These are phyloP conservation scores for Anguilla obscura DNA, from an alignment of 2,797 vertebrate species.

Conservation along the genomic window DNA sequence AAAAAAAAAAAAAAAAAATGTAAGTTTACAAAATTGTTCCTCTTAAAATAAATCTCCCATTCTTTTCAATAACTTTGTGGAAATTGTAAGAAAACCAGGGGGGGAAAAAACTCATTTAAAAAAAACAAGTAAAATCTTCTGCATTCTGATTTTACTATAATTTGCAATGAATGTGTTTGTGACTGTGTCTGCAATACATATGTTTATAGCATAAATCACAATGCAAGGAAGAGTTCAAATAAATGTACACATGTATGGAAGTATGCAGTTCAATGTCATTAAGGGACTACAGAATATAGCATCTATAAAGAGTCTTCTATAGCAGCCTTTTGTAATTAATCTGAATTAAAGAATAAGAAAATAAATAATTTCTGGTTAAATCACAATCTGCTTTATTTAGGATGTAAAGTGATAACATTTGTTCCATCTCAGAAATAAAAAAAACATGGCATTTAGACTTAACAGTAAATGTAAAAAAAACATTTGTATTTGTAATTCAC, in stretches of 20 bases:
- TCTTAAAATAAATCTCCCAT: background rate
- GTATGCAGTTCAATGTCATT: background rate
- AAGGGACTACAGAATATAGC: background rate
- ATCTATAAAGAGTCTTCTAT: background rate
- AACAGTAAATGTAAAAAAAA: conserved; percentile 2
- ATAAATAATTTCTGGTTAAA: background rate
- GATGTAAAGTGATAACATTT: conserved; percentile 51
- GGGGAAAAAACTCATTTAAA: background rate
- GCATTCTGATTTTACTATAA: conserved; percentile 5
- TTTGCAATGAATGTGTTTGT: background rate
- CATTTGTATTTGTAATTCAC: conserved; percentile 19
- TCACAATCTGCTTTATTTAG: conserved; percentile 63
- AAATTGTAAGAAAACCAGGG: background rate
- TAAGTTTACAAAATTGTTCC: background rate
- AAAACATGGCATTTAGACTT: conserved; percentile 33
- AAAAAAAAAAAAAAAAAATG: background rate
- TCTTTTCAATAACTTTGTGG: background rate
- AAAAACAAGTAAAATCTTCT: background rate
- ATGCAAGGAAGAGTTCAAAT: background rate
- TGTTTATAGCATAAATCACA: background rate
- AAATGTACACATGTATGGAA: background rate
- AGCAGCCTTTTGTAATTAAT: background rate
- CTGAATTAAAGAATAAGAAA: background rate
- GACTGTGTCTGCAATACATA: background rate
- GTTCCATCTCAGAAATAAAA: conserved; percentile 30